A percentile compares a stretch with the other conserved stretches of the same genome.
Evolutionary conservation across 2,797 vertebrate species (phyloP).

Genomic region (Hephaestus fuliginosus): DNA sequence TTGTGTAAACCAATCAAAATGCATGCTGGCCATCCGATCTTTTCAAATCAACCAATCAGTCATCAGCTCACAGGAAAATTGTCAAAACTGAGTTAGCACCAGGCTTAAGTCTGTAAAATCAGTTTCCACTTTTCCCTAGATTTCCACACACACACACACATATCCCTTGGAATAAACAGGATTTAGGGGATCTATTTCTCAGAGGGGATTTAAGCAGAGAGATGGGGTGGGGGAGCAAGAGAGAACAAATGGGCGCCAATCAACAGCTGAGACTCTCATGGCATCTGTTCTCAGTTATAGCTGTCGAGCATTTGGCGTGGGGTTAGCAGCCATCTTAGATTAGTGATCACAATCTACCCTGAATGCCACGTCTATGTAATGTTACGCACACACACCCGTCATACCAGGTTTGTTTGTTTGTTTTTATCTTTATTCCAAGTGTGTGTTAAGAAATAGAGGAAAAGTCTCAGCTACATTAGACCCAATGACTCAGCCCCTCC

Average conservation of each 20-base stretch:
- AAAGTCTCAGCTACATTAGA: too few species aligned
- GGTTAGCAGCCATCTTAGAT: slow-evolving; percentile 60
- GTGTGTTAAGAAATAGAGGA: too few species aligned
- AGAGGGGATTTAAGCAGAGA: slow-evolving; percentile 75
- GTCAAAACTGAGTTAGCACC: not conserved
- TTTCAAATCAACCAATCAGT: slow-evolving; percentile 63
- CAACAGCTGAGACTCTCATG: slow-evolving; percentile 72
- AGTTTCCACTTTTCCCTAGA: slow-evolving; percentile 50
- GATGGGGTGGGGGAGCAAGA: slow-evolving; percentile 52
- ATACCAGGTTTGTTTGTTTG: not conserved
- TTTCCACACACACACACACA: slow-evolving; percentile 15
- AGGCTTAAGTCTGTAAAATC: slow-evolving; percentile 46
- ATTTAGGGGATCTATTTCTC: slow-evolving; percentile 77
- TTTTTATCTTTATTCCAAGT: too few species aligned
- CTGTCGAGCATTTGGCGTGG: slow-evolving; percentile 45
- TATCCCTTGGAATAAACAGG: slow-evolving; percentile 71
- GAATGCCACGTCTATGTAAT: slow-evolving; percentile 6
- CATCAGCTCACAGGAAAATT: not conserved
- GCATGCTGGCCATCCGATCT: not conserved
- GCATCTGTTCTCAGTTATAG: slow-evolving; percentile 76
- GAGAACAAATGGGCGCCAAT: slow-evolving; percentile 70
- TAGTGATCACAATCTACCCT: slow-evolving; percentile 18
- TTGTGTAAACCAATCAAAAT: slow-evolving; percentile 53
- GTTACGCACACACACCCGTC: not conserved
- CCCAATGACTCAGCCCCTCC: not conserved